Evolutionary conservation across 2,113 vertebrate species (phyloP).

Genomic region (Lasiurus borealis): DNA sequence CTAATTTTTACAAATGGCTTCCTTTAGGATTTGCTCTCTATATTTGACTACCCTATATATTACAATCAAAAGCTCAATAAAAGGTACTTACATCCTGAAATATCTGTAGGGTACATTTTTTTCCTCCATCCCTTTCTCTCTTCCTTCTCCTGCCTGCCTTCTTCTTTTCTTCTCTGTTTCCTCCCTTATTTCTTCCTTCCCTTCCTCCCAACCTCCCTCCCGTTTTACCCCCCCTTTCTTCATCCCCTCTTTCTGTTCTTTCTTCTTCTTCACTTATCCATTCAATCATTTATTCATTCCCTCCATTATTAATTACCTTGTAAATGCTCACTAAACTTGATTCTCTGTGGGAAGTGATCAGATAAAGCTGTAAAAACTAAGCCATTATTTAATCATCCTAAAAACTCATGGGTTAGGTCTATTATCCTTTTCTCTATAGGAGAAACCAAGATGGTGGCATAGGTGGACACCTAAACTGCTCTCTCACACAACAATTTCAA

Average conservation of each 20-base stretch:
- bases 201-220: not conserved
- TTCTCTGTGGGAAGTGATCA: not conserved
- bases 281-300: not conserved
- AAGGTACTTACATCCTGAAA: not conserved
- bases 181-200: too few relatives aligned
- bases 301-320: not conserved
- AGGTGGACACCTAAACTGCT: too few relatives aligned
- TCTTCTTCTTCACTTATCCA: not conserved
- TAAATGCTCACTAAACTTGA: not conserved
- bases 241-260: not conserved
- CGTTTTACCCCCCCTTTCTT: not conserved
- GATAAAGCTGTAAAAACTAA: not conserved
- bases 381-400: not conserved
- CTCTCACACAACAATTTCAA: too few relatives aligned
- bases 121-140: too few relatives aligned
- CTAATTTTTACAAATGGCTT: constrained; percentile 70
- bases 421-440: not conserved
- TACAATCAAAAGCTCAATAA: not conserved
- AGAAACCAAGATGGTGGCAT: too few relatives aligned
- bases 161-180: not conserved
- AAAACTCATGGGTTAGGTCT: not conserved
- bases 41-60: not conserved
- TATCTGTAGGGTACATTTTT: not conserved
- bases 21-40: constrained; percentile 42
- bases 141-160: accelerated